Evolutionary conservation across 2,113 vertebrate genomes (phyloP), one percentile per base, ranked within the genome.

Genomic region (Panthera leo): DNA sequence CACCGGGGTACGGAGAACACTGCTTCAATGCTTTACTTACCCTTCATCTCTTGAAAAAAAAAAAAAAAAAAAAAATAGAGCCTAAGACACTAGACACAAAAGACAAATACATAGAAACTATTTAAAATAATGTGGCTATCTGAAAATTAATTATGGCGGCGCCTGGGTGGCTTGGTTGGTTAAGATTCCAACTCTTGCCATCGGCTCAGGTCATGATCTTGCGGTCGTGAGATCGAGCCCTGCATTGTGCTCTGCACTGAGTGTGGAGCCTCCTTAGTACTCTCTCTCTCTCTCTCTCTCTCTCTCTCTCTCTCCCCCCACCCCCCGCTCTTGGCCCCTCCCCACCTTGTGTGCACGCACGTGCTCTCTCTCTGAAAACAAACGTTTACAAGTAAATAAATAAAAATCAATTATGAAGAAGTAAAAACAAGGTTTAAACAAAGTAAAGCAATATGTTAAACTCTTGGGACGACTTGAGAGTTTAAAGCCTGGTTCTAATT

Each of bases 1-100:
- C 11, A 34, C 25, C 1, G 2, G 27, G 36, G 4, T 18, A 42
- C 6, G 0, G 4, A 18, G n/a, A 16, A 7, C 4, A 11, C 10
- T 14, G 51, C 36, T 42, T 21, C 70, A 31, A 15, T 23, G 25
- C 9, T 29, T 70, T 71, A 7, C 4, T 25, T 11, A 87, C 48
- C 23, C 5, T 36, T 23, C 3, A 10, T 36, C 45, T 71, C 34
- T 18, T 36, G 34, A 10, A 29, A 65, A 65, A 9, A 34, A 70
- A n/a, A 23, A 39, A 39, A 21, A 42, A 5, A 25, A 73, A 45
- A 15, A 70, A n/a, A 68, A 34, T 14, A n/a, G 14, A 29, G 21
- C 5, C 12, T 16, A 29, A 70, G 67, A 48, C 7, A 10, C 31
- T 34, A 51, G 23, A 71, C 67, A 39, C 9, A 87, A 55, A 71